A percentile compares a stretch with the other conserved stretches of the same genome.
phyloP scores from a whole-genome alignment of 2,113 vertebrate species.

The Megaleporinus macrocephalus region DNA sequence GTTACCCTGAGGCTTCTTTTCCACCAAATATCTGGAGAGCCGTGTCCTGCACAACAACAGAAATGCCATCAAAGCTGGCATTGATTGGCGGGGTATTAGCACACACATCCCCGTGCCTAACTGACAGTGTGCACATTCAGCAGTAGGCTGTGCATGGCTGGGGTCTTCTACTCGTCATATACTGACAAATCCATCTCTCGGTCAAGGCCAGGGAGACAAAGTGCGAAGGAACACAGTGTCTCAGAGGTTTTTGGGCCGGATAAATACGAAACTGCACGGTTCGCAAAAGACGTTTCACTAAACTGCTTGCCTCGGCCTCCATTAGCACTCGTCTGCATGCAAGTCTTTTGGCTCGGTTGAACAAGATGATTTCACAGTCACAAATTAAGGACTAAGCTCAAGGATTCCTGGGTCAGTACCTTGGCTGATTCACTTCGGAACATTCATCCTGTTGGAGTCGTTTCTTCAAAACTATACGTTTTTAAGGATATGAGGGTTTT shows the following conservation, averaged over 20 bases:
- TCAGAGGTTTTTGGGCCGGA: slow-evolving; percentile 2
- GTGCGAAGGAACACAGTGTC: slow-evolving; percentile 13
- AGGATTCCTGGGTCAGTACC: not conserved
- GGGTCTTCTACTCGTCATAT: slow-evolving; percentile 42
- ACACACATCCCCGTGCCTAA: not conserved
- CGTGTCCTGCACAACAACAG: slow-evolving; percentile 41
- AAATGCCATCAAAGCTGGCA: slow-evolving; percentile 34
- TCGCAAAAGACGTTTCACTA: slow-evolving; percentile 43
- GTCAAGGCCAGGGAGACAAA: slow-evolving; percentile 18
- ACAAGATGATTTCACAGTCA: not conserved
- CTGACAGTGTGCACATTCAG: slow-evolving; percentile 50
- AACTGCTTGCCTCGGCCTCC: not conserved
- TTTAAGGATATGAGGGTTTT: too few species aligned
- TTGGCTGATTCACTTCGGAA: not conserved
- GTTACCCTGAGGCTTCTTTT: not conserved
- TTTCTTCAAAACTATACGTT: too few species aligned
- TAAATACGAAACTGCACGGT: slow-evolving; percentile 31
- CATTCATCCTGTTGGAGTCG: not conserved
- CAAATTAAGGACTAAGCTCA: not conserved
- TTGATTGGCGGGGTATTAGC: slow-evolving; percentile 54
- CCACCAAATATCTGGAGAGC: not conserved
- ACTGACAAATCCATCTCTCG: slow-evolving; percentile 41
- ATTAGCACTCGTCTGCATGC: not conserved
- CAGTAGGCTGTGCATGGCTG: slow-evolving; percentile 15
- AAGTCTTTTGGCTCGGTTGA: slow-evolving; percentile 4